Conservation (phyloP, 2,113 vertebrate species). For the Cynocephalus volans region DNA sequence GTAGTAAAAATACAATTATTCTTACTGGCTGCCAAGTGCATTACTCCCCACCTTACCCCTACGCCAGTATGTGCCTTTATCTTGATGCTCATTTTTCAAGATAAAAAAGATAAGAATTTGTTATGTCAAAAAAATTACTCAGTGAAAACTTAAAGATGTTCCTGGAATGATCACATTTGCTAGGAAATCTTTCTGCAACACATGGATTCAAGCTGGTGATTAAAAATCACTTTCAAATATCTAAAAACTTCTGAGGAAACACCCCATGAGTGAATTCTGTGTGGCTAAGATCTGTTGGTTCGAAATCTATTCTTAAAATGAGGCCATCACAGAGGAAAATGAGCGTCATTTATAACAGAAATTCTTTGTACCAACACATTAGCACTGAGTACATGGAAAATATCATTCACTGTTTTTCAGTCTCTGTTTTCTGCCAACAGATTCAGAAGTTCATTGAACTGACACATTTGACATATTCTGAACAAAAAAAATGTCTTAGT, state of each 20-base stretch:
- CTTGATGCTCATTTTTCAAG: not conserved
- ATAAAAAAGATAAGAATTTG: not conserved
- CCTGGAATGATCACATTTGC: not conserved
- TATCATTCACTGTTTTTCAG: not conserved
- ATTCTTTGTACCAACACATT: not conserved
- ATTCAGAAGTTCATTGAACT: not conserved
- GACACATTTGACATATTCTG: not conserved
- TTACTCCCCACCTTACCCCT: not conserved
- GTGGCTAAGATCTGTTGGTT: not conserved
- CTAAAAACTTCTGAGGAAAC: not conserved
- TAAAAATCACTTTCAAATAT: not conserved
- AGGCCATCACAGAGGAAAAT: not conserved
- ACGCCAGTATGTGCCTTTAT: not conserved
- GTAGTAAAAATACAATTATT: not conserved
- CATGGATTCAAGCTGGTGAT: not conserved
- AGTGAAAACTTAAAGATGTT: slow-evolving; percentile 8
- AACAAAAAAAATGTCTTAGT: not conserved
- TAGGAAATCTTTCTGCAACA: not conserved
- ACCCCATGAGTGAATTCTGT: not conserved
- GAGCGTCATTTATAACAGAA: not conserved
- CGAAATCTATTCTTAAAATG: not conserved
- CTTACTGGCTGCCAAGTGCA: not conserved
- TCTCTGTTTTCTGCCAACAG: not conserved
- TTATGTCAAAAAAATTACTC: slow-evolving; percentile 5
- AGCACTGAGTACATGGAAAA: not conserved